Percentiles rank a stretch among this genome's conserved stretches.
phyloP scores from a whole-genome alignment of 2,797 vertebrate species.

The Sebastes aleutianus region DNA sequence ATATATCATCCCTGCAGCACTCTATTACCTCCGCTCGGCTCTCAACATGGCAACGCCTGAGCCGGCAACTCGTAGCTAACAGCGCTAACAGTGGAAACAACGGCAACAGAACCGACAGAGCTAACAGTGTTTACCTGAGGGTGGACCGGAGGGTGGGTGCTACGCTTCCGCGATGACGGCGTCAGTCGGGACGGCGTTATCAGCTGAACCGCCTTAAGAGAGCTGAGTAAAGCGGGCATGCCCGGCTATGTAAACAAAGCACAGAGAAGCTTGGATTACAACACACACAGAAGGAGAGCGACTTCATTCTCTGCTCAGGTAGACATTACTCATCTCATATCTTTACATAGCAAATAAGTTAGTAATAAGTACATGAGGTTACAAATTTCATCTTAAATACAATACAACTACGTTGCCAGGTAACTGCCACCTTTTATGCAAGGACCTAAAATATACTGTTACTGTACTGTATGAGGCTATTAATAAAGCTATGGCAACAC shows the following conservation, averaged over 20 bases:
- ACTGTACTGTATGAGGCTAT: background rate
- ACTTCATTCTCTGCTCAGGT: background rate
- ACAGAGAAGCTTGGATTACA: background rate
- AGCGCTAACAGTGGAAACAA: background rate
- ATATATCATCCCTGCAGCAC: too few relatives aligned
- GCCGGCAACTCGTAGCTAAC: background rate
- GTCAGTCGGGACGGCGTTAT: background rate
- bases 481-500: background rate
- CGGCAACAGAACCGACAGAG: too few relatives aligned
- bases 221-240: background rate
- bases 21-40: too few relatives aligned
- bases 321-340: background rate
- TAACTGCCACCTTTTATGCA: background rate
- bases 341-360: background rate
- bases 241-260: background rate
- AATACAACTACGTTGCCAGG: background rate
- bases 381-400: background rate
- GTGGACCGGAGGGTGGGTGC: background rate
- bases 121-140: too few relatives aligned
- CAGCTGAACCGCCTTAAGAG: background rate
- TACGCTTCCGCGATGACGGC: background rate
- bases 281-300: background rate
- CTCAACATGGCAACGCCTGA: too few relatives aligned
- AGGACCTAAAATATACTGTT: background rate
- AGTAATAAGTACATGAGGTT: background rate